phyloP scores from a whole-genome alignment of 2,888 invertebrate species.

The Patella ulyssiponensis region DNA sequence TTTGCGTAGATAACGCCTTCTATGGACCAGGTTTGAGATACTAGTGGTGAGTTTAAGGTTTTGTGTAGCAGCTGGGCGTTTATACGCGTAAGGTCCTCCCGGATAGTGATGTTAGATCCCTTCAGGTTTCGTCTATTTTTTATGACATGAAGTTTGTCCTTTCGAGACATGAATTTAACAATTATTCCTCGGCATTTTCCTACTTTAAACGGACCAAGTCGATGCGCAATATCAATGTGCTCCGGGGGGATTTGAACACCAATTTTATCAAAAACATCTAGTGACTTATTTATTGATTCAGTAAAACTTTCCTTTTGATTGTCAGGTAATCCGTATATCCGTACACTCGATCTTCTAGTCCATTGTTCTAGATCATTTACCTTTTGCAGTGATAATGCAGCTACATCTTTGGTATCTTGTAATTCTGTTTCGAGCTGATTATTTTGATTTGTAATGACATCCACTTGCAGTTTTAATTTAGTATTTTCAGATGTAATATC shows the following conservation, averaged over 20 bases:
- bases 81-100: not conserved
- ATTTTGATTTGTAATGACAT: not conserved
- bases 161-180: not conserved
- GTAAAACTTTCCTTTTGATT: not conserved
- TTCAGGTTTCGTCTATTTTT: not conserved
- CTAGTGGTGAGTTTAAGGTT: not conserved
- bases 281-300: not conserved
- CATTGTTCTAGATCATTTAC: not conserved
- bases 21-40: not conserved
- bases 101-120: not conserved
- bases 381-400: not conserved
- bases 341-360: not conserved
- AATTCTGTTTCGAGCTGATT: not conserved
- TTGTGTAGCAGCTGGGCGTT: not conserved
- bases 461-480: not conserved
- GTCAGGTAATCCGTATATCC: not conserved
- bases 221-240: not conserved
- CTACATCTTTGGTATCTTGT: not conserved
- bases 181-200: not conserved
- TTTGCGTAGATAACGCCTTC: conserved; percentile 1
- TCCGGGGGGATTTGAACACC: not conserved
- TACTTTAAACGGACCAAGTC: not conserved
- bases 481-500: no score
- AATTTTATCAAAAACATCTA: not conserved
- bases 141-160: not conserved